phyloP scores from a whole-genome alignment of 2,797 vertebrate genomes.

The Siniperca undulata region DNA sequence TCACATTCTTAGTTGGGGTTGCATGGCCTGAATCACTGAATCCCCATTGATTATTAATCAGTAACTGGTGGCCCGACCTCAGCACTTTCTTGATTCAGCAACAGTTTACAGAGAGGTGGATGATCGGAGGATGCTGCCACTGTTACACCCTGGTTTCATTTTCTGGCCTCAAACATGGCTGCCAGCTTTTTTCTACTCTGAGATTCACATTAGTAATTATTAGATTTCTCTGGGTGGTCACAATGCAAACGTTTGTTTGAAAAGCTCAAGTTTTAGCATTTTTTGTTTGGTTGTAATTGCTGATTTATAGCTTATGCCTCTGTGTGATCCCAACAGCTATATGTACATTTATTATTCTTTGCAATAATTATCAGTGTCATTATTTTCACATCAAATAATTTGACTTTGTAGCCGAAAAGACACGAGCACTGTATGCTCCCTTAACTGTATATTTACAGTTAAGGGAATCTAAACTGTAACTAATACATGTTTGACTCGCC shows the following conservation, averaged over 20 bases:
- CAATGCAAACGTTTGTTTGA: not conserved
- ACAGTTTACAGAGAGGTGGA: conserved; percentile 25
- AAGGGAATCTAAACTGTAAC: not conserved
- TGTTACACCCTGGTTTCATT: conserved; percentile 31
- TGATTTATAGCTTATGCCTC: not conserved
- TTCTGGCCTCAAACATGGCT: conserved; percentile 17
- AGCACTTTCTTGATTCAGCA: conserved; percentile 46
- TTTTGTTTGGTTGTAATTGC: not conserved
- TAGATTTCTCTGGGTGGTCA: not conserved
- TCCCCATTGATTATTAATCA: conserved; percentile 65
- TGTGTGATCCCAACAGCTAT: not conserved
- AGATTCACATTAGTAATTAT: conserved; percentile 1
- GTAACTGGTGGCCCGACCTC: conserved; percentile 31
- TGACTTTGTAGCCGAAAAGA: not conserved
- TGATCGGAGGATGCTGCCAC: conserved; percentile 8
- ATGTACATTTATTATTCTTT: not conserved
- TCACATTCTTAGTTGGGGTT: conserved; percentile 26
- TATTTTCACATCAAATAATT: not conserved
- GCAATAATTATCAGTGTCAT: not conserved
- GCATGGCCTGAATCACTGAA: conserved; percentile 43
- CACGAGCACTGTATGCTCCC: not conserved
- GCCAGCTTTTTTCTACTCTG: not conserved
- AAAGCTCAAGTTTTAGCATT: not conserved
- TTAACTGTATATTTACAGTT: not conserved
- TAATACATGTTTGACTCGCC: conserved; percentile 1